A percentile compares a stretch with the other conserved stretches of the same genome.
These are phyloP conservation scores for Parasteatoda tepidariorum DNA, from an alignment of 1,140 invertebrate genomes.

Conservation along the genomic window DNA sequence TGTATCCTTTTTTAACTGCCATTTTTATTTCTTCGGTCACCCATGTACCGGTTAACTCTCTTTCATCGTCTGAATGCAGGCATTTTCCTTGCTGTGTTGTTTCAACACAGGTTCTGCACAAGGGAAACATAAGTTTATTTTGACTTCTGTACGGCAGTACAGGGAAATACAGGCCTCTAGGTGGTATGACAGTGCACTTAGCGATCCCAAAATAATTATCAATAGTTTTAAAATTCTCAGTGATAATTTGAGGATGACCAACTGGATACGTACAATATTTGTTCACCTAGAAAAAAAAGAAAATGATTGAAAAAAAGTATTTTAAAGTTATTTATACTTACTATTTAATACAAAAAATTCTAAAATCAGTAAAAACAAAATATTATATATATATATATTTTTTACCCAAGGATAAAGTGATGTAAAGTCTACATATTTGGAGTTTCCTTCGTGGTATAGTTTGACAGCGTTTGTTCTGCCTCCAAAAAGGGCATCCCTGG, in stretches of 20 bases:
- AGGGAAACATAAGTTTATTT: slow-evolving; percentile 62
- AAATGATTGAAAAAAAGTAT: not conserved
- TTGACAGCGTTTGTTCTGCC: slow-evolving; percentile 66
- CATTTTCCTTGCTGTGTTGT: slow-evolving; percentile 43
- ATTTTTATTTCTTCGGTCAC: slow-evolving; percentile 66
- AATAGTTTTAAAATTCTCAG: slow-evolving; percentile 62
- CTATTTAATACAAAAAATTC: not conserved
- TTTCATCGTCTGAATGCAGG: slow-evolving; percentile 64
- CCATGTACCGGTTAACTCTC: slow-evolving; percentile 67
- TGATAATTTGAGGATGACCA: slow-evolving; percentile 66
- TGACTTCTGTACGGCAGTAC: slow-evolving; percentile 54
- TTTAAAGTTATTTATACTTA: no score
- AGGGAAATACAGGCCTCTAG: slow-evolving; percentile 50
- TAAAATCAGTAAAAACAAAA: not conserved
- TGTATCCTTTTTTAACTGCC: slow-evolving; percentile 66
- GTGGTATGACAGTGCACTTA: slow-evolving; percentile 62
- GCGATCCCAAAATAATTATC: slow-evolving; percentile 64
- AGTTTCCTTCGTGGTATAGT: slow-evolving; percentile 63
- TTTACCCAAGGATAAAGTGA: slow-evolving; percentile 66
- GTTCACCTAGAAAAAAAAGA: not conserved
- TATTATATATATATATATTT: not conserved
- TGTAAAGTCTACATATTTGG: slow-evolving; percentile 65
- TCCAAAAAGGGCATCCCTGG: slow-evolving; percentile 66
- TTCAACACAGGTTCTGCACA: slow-evolving; percentile 62
- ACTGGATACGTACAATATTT: slow-evolving; percentile 64